Evolutionary conservation across 2,797 vertebrate species (phyloP), one percentile per base, ranked within the genome.

Genomic region (Pagetopsis macropterus): DNA sequence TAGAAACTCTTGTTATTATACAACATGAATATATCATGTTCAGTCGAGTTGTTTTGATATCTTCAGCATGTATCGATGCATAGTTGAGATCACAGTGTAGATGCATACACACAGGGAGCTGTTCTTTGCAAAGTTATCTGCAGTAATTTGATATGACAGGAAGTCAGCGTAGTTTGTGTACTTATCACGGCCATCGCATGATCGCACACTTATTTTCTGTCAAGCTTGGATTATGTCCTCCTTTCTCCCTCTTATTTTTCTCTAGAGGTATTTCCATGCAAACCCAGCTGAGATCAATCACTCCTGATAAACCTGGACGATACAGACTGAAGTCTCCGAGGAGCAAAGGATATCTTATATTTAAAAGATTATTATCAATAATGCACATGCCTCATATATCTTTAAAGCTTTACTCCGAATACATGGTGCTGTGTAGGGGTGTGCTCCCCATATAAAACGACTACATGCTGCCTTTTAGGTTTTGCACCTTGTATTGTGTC

Each of bases 291-390:
- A 86, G 77, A 89, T 88, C 84, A 87, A 84, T 89, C 57, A 67
- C 58, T 78, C 67, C 57, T 49, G 69, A 88, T 85, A 80, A 87
- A 78, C 57, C 75, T 70, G 77, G 55, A 72, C 70, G 71, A 78
- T 69, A 71, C 76, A 81, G 74, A 69, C 48, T 73, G 54, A 69
- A 21, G 41, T 82, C 81, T 87, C 77, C 69, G 61, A 74, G 81
- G 82, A 83, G 55, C 49, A 57, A 59, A 79, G 65, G 41, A 85
- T 72, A 87, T 87, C 80, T 84, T 89, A 89, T 88, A 91, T 93
- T 91, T 92, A 87, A 93, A 89, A 87, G 75, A 91, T 88, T 88
- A 81, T 79, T 87, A 87, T 88, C 87, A 78, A 88, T 83, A 84
- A 90, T 91, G 79, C 75, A 91, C 78, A 67, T 3, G 27, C 52